Base-by-base conservation (phyloP, 2,888 invertebrate genomes). In the Hemithea aestivaria region DNA sequence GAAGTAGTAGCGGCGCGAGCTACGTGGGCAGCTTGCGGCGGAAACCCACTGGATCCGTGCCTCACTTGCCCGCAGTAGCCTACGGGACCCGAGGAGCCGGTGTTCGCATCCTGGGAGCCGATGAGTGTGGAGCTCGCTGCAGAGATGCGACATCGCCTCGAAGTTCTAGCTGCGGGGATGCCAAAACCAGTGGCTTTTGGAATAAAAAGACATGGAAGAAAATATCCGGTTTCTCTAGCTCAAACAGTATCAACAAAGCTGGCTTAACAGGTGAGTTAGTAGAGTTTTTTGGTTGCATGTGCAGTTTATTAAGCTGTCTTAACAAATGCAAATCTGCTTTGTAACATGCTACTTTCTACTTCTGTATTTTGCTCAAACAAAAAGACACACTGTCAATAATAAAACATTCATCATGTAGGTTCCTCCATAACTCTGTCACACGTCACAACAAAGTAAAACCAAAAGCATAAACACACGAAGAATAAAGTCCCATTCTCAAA, bases 1-100 rank as follows among this genome's bases (percentile, higher is more conserved):
- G 93, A 58, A 93, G 93, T 77, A 94, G 93, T 66, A 93, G 93
- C 75, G 93, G 93, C 56, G 93, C 93, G 53, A 94, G 94, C 80
- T 94, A 93, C 75, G 92, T 91, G 6, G 92, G 92, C 41, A 92
- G 92, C 67, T 79, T 92, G 52, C 87, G 92, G 40, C 87, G 89
- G 43, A 88, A 89, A 59, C 84, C 87, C 9, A 81, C 87, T 10
- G 87, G 87, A 20, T 87, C 87, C 24, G 87, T 82, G 58, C 64
- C 90, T 20, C 87, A 87, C 48, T 70, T 87, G 45, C 90, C 81
- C 56, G 88, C 82, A 6, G 87, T 87, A 32, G 81, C 82, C 16
- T 90, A 89, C 69, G 80, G 89, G 53, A 80, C 88, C 45, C 66
- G 89, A 56, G 66, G 89, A 44, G 77, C 89, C 48, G 79, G 81